Base-by-base conservation (phyloP, 1,140 invertebrate species). In the Drosophila varians region DNA sequence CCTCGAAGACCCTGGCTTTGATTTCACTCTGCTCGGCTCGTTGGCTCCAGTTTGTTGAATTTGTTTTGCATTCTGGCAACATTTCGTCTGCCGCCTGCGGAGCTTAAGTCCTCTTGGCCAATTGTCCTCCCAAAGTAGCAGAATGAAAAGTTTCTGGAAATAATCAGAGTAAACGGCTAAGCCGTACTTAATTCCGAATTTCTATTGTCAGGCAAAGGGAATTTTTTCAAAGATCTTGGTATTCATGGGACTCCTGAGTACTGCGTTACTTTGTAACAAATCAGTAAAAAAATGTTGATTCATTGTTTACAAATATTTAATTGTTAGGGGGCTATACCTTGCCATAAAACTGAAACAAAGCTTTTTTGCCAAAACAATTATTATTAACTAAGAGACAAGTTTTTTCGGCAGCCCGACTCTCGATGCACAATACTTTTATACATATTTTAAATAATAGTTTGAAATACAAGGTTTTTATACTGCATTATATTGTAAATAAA, bases 11-110 rank as follows among this genome's bases (percentile, higher is more conserved):
- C 14, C 14, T 3, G 7, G 21, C 25, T 14, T 36, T 83, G 79
- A 83, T 78, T 68, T 36, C 53, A 19, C 14, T n/a, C 61, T 48
- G 34, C 38, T 69, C 57, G 31, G 21, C 42, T 56, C 34, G 38
- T 40, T 43, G 42, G 16, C 38, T 36, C 34, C 18, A 25, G 9
- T 28, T 34, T 40, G 31, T 40, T 26, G 36, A 38, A 42, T 56
- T 53, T 72, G 45, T 45, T 58, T 66, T 53, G 38, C 64, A 66
- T 53, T 66, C 52, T 68, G 61, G 61, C 47, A 68, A 25, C 45
- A 58, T 38, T 16, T 57, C 45, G 45, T 26, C 25, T 26, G 23
- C n/a, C 11, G 46, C 46, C 12, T 4, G 2, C n/a, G 14, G 31
- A 58, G 16, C 61, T 66, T 45, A 66, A 66, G 16, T 47, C 28